Evolutionary conservation across 1,140 invertebrate genomes (phyloP), one percentile per base, ranked within the genome.

Genomic region (Pseudomyrmex pallidus): DNA sequence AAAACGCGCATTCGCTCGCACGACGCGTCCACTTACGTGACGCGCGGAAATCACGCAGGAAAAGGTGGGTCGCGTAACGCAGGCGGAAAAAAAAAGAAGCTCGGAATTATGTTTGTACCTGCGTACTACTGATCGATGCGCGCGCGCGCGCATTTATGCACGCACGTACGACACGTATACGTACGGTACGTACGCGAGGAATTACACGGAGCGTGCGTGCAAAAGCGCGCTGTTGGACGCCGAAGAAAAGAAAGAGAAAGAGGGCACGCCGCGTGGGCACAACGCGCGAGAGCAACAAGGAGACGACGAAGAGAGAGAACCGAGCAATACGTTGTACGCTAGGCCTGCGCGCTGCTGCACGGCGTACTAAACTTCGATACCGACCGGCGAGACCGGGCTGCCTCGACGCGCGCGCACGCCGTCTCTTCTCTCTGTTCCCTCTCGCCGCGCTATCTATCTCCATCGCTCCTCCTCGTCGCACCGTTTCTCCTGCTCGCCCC

Each of bases 271-370:
- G 54, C 12, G 35, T 35, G 35, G 35, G 13, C 44, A 8, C 56
- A 8, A 9, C 52, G 67, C 10, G 48, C 10, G 48, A 48, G 20
- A n/a, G n/a, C 56, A 68, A 25, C 15, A 85, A n/a, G 20, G 72
- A 68, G 64, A 72, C 12, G 59, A n/a, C 22, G 61, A 82, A 76
- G 67, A 86, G 73, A 87, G 54, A 82, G 76, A 84, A 73, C 5
- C 35, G 35, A 50, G 87, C 44, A 59, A 85, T 84, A 85, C 89
- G 84, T 90, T 90, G 88, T 91, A 89, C 88, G 89, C 92, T 92
- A 91, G 35, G 92, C 91, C 92, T 94, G 93, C 93, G 93, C 93
- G 93, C 90, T 93, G 88, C 90, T 93, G 88, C 90, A 90, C 91
- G 85, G 90, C 92, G 89, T 89, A 93, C 93, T 93, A 92, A 93